These are phyloP conservation scores for Siniperca undulata DNA, from an alignment of 2,797 vertebrate species.

Conservation along the genomic window DNA sequence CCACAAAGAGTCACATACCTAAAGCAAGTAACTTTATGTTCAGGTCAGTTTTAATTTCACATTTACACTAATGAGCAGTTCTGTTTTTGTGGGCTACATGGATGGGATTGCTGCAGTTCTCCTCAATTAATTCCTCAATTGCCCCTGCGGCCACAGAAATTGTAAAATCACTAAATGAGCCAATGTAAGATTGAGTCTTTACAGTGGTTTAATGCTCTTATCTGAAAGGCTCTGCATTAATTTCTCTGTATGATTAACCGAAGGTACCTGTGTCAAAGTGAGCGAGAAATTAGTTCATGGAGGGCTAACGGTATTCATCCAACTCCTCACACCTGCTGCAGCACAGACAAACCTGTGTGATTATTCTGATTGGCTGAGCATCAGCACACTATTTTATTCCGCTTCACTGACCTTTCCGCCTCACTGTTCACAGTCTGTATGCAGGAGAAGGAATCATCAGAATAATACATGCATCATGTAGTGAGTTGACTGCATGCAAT, in stretches of 20 bases:
- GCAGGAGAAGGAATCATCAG: constrained; percentile 38
- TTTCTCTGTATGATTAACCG: constrained; percentile 63
- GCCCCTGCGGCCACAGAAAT: constrained; percentile 57
- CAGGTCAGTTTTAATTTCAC: constrained; percentile 60
- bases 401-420: constrained; percentile 66
- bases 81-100: constrained; percentile 59
- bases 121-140: constrained; percentile 75
- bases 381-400: constrained; percentile 60
- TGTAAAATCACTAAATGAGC: constrained; percentile 76
- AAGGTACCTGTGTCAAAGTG: constrained; percentile 49
- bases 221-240: constrained; percentile 65
- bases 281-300: constrained; percentile 57
- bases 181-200: constrained; percentile 69
- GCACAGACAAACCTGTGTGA: constrained; percentile 56
- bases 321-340: constrained; percentile 53
- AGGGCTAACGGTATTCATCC: constrained; percentile 53
- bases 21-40: constrained; percentile 37
- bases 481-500: constrained; percentile 25
- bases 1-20: constrained; percentile 4
- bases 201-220: constrained; percentile 68
- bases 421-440: constrained; percentile 37
- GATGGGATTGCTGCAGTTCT: constrained; percentile 54
- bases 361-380: constrained; percentile 74
- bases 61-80: constrained; percentile 65
- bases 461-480: constrained; percentile 50